These are phyloP conservation scores for Anableps anableps DNA, from an alignment of 2,797 vertebrate genomes.

Conservation along the genomic window DNA sequence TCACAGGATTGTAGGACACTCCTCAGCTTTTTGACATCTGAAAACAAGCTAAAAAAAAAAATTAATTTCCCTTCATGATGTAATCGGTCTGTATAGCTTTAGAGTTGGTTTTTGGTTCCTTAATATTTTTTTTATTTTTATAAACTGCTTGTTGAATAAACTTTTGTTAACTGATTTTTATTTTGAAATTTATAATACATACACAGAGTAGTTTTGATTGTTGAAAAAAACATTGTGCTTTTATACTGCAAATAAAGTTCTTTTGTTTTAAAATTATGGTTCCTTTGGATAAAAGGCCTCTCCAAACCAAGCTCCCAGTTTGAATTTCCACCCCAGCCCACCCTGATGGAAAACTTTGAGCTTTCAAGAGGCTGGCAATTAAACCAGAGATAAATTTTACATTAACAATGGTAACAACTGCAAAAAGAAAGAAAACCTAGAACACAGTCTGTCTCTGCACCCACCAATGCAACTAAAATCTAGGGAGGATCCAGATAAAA, in stretches of 20 bases:
- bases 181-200: neutral
- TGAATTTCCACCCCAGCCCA: neutral
- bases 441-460: neutral
- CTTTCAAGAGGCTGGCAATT: neutral
- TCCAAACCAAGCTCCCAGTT: neutral
- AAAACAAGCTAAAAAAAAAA: neutral
- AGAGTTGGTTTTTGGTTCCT: neutral
- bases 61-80: neutral
- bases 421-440: neutral
- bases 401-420: neutral
- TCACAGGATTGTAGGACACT: neutral
- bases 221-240: neutral
- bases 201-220: neutral
- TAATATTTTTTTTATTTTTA: neutral
- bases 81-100: neutral
- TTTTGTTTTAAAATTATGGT: neutral
- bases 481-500: neutral
- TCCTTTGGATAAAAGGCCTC: neutral
- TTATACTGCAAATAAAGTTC: neutral
- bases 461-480: neutral
- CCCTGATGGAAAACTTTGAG: neutral
- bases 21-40: neutral
- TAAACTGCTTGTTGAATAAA: neutral
- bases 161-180: neutral
- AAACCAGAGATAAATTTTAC: neutral